Percentiles rank a stretch among this genome's conserved stretches.
These are phyloP conservation scores for Oplegnathus fasciatus DNA, from an alignment of 2,113 vertebrate species.

Conservation along the genomic window DNA sequence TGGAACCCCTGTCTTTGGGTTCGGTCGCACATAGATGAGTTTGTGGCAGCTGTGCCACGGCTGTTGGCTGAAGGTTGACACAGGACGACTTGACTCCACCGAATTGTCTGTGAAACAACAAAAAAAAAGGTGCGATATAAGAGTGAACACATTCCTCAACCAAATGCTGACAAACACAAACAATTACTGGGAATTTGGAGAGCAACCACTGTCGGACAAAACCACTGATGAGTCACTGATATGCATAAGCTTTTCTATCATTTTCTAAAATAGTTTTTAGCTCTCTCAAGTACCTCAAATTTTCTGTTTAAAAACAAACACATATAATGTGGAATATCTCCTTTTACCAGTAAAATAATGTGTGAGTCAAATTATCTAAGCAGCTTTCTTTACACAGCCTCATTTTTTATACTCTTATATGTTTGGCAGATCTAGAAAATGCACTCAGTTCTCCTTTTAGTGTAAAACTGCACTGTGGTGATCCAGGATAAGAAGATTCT, in stretches of 20 bases:
- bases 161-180: not conserved
- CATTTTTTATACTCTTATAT: not conserved
- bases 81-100: conserved; percentile 84
- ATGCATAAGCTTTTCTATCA: not conserved
- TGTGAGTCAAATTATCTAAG: not conserved
- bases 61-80: conserved; percentile 84
- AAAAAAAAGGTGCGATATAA: conserved; percentile 2
- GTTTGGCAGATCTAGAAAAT: not conserved
- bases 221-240: not conserved
- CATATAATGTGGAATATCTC: not conserved
- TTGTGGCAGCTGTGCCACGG: conserved; percentile 98
- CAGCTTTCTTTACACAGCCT: not conserved
- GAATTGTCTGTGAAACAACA: conserved; percentile 85
- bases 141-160: not conserved
- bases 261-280: not conserved
- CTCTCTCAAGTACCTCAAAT: not conserved
- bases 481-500: not conserved
- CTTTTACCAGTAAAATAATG: not conserved
- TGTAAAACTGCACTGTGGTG: not conserved
- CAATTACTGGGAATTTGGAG: not conserved
- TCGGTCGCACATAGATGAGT: conserved; percentile 97
- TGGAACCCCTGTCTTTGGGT: conserved; percentile 97
- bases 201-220: not conserved
- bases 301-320: not conserved
- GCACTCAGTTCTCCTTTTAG: conserved; percentile 29